Evolutionary conservation across 2,113 vertebrate species (phyloP).

Genomic region (Rostratula benghalensis): DNA sequence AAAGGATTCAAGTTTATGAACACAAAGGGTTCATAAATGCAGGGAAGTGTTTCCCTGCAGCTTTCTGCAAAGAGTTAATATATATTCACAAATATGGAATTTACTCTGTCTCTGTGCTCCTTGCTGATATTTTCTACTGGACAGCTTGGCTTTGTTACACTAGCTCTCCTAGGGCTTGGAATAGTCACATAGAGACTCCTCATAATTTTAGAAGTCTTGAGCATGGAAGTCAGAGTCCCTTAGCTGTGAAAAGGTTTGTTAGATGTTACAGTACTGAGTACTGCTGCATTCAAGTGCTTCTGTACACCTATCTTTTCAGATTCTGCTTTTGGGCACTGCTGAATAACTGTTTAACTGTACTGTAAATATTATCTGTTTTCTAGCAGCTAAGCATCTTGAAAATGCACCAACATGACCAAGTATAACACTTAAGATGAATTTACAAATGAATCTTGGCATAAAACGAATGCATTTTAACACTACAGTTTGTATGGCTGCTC

Average conservation of each 20-base stretch:
- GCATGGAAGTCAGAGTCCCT: not conserved
- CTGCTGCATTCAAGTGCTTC: not conserved
- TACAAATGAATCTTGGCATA: constrained; percentile 42
- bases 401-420: not conserved
- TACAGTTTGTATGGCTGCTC: constrained; percentile 34
- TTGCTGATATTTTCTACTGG: not conserved
- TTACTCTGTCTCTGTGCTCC: not conserved
- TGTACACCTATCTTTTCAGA: not conserved
- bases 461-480: constrained; percentile 28
- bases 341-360: not conserved
- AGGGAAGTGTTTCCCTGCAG: not conserved
- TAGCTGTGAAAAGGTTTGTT: not conserved
- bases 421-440: constrained; percentile 29
- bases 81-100: not conserved
- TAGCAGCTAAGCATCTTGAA: constrained; percentile 40
- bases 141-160: not conserved
- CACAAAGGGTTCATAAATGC: not conserved
- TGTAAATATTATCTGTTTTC: constrained; percentile 33
- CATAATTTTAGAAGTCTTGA: not conserved
- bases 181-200: not conserved
- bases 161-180: not conserved
- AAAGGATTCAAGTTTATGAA: not conserved
- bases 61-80: not conserved
- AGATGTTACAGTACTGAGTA: not conserved
- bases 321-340: not conserved